Base-by-base conservation (phyloP, 2,113 vertebrate genomes). In the Pterophyllum scalare region DNA sequence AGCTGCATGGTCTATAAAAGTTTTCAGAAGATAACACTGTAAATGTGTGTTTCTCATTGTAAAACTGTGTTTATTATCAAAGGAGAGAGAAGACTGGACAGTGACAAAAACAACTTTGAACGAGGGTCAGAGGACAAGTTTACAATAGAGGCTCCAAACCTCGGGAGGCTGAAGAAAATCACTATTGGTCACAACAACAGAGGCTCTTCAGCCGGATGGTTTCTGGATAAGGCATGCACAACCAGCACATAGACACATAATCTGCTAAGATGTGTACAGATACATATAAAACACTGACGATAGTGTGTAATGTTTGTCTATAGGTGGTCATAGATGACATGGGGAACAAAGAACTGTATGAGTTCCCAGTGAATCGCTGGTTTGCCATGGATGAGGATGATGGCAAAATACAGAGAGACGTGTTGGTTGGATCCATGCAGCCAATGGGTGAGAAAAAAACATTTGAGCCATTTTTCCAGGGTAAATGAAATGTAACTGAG, bases 81-180 rank as follows among this genome's bases (percentile, higher is more conserved):
- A 99, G 98, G 98, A 5, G 97, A 99, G 89, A 95, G 98, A 79
- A 96, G 95, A 70, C 92, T 99, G 87, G 97, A 97, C 88, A 99
- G 97, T 1, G 98, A 98, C 92, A 99, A 98, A 87, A 96, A 99
- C 91, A 99, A 98, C 94, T 99, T 99, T 81, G 98, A 99, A 92
- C 97, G 96, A 5, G 98, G 96, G 24, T 96, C 97, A 2, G 98
- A 99, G 91, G 98, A 99, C 95, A 99, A 98, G 87, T 99, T 99
- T 78, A 97, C 95, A 0, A 94, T 99, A 0, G 98, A 99, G 60
- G 95, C 97, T 2, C 98, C 98, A 0, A 98, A 99, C 83, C 80
- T 99, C 74, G 98, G 98, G 28, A 95, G 95, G 75, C 81, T 99
- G 59, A 95, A 93, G 75, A 99, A 98, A 93, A 99, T 99, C 83